Conservation (phyloP, 1,140 invertebrate genomes). For the Trichonephila clavata region DNA sequence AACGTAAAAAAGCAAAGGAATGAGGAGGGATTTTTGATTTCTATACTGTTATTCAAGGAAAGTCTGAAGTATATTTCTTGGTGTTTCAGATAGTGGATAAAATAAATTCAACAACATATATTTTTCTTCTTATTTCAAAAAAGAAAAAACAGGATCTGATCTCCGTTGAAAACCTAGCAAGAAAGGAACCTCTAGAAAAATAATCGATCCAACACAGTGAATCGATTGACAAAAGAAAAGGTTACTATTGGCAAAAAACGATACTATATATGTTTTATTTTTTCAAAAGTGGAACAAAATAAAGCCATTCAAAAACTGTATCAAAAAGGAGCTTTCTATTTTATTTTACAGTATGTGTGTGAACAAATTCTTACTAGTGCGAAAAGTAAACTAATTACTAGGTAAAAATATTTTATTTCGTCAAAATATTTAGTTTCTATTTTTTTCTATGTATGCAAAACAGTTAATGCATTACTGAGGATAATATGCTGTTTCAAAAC, state of each 20-base stretch:
- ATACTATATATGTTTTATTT: neutral
- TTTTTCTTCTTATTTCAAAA: neutral
- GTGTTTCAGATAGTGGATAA: too few relatives aligned
- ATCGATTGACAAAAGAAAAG: constrained; percentile 4
- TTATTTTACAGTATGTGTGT: neutral
- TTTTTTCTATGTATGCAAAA: too few relatives aligned
- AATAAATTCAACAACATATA: too few relatives aligned
- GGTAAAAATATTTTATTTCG: too few relatives aligned
- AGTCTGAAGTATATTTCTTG: neutral
- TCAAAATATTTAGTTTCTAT: too few relatives aligned
- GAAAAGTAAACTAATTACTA: too few relatives aligned
- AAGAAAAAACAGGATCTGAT: neutral
- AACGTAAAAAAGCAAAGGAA: neutral
- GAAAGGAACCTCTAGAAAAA: neutral
- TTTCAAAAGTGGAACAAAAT: neutral
- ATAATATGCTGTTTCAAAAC: too few relatives aligned
- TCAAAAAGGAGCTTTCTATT: neutral
- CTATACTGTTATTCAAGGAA: neutral
- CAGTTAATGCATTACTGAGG: too few relatives aligned
- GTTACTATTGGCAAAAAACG: neutral
- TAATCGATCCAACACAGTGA: neutral
- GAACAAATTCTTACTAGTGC: too few relatives aligned
- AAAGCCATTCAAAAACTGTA: neutral
- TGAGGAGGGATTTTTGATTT: neutral
- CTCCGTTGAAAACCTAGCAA: neutral